Evolutionary conservation across 2,797 vertebrate genomes (phyloP).

Genomic region (Coranthus polyacanthus): DNA sequence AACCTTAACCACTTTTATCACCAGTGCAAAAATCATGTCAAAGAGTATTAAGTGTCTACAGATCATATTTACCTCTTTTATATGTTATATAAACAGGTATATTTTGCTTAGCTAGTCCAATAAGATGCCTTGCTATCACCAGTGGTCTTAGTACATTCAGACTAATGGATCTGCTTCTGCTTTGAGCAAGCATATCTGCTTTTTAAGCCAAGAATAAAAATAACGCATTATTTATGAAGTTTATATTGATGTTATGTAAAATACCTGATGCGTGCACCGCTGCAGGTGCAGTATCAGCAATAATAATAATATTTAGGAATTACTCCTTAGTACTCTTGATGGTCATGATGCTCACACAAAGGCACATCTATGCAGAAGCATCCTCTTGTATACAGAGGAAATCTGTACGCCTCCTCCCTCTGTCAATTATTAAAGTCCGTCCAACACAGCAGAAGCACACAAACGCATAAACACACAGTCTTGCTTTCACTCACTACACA

Average conservation of each 20-base stretch:
- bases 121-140: too few species aligned
- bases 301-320: slow-evolving; percentile 1
- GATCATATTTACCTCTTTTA: too few species aligned
- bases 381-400: slow-evolving; percentile 28
- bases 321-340: background rate
- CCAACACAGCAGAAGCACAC: slow-evolving; percentile 49
- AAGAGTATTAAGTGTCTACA: too few species aligned
- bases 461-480: too few species aligned
- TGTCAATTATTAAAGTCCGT: slow-evolving; percentile 76
- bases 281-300: background rate
- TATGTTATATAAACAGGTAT: too few species aligned
- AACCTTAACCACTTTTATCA: too few species aligned
- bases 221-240: slow-evolving; percentile 3
- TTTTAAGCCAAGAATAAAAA: background rate
- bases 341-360: slow-evolving; percentile 10
- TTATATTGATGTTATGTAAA: background rate
- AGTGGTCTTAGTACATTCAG: too few species aligned
- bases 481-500: slow-evolving; percentile 5
- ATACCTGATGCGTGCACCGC: slow-evolving; percentile 1
- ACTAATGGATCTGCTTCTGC: too few species aligned
- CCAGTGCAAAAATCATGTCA: too few species aligned
- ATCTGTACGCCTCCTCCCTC: slow-evolving; percentile 45
- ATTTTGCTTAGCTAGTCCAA: too few species aligned
- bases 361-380: slow-evolving; percentile 45
- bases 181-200: background rate